Base-by-base conservation (phyloP, 2,888 invertebrate genomes). In the Eulithis prunata region DNA sequence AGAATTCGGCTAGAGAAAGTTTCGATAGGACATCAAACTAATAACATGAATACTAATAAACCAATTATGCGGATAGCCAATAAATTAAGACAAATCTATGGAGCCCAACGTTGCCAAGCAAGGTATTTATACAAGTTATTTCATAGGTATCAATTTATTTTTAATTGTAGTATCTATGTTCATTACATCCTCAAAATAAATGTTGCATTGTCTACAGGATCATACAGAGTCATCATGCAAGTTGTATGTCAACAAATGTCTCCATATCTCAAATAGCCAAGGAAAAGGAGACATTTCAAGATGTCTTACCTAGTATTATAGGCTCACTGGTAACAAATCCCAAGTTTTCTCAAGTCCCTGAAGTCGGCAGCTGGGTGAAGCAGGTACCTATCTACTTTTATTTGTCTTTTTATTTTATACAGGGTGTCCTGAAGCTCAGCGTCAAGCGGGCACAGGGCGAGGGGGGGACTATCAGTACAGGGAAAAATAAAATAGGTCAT, bases 281-380 rank as follows among this genome's bases (percentile, higher is more conserved):
- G 62, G 87, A 88, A 65, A 87, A 81, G 59, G 87, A 89, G 57
- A 80, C 79, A 11, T 91, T 91, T 59, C 82, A 86, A 64, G 87
- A 90, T 77, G 78, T 81, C 0, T 75, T 90, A 13, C 90, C 90
- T 0, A 77, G 71, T 53, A 77, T 92, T 28, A 73, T 89, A 58
- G 82, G 87, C 8, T 79, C 85, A 3, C 61, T 91, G 3, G 71
- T 76, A 3, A 72, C 75, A 28, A 83, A 74, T 62, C 76, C 81
- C 2, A 86, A 84, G 66, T 79, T 91, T 59, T 64, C 81, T 5
- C 79, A 86, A 58, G 70, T 88, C 0, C 88, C 90, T 32, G 88
- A 89, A 73, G 76, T 87, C 11, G 82, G 81, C 0, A 75, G 56
- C 61, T 91, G 90, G 90, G 63, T 88, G 12, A 87, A 82, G 71